A percentile compares a stretch with the other conserved stretches of the same genome.
Conservation (phyloP, 2,888 invertebrate species). For the Pandemis cinnamomeana region DNA sequence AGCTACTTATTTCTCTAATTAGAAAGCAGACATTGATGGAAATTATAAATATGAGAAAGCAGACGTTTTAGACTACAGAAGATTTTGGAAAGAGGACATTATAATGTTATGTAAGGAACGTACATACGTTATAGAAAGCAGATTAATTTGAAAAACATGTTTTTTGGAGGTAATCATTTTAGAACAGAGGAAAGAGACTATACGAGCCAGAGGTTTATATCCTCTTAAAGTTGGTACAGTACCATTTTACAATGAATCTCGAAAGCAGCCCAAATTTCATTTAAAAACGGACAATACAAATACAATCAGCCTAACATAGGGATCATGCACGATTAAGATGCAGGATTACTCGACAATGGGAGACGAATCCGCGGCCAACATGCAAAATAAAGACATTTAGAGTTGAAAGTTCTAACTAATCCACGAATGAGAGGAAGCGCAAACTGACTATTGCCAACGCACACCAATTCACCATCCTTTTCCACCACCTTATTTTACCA, state of each 20-base stretch:
- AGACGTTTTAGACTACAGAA: neutral
- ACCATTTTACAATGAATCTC: neutral
- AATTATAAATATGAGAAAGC: neutral
- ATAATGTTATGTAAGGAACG: neutral
- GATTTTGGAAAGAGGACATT: neutral
- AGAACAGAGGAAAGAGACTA: neutral
- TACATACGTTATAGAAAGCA: neutral
- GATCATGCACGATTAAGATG: conserved; percentile 69
- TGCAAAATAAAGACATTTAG: conserved; percentile 60
- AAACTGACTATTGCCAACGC: conserved; percentile 28
- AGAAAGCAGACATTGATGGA: neutral
- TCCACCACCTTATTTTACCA: neutral
- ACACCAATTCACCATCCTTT: neutral
- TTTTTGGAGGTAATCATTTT: neutral
- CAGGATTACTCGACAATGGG: conserved; percentile 65
- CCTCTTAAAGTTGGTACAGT: neutral
- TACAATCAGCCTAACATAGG: conserved; percentile 58
- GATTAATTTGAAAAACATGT: neutral
- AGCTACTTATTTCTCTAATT: neutral
- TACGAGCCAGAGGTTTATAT: neutral
- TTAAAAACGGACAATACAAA: conserved; percentile 31
- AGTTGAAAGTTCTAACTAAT: conserved; percentile 49
- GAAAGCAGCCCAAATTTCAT: neutral
- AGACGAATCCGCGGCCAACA: conserved; percentile 52
- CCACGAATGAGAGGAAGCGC: conserved; percentile 51